Evolutionary conservation across 2,888 invertebrate species (phyloP), one percentile per base, ranked within the genome.

Genomic region (Willowsia nigromaculata): DNA sequence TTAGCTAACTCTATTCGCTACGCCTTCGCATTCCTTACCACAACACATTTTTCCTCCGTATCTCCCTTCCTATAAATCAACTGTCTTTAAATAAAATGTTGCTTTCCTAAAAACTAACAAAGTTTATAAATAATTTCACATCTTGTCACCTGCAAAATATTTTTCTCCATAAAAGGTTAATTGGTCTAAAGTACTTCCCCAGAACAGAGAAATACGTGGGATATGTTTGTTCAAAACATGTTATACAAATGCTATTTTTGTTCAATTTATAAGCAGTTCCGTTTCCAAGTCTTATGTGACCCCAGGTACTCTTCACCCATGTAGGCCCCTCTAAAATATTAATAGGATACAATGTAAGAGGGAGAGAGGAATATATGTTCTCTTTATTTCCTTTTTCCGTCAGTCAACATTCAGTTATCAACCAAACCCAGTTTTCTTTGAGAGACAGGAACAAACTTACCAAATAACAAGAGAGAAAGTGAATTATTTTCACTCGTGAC

Each of bases 401-500:
- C 71, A 71, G 25, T 71, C 25, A 40, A 9, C 43, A 43, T 40
- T 1, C 25, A 71, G 71, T 71, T 71, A 71, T 71, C 71, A 43
- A 25, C 43, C 40, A 0, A 71, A 71, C 5, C 40, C 71, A 71
- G 9, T 25, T 6, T 37, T 43, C 25, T 71, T 71, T 43, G 43
- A 43, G 43, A 71, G 59, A 68, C 43, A 43, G 40, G 43, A 40
- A 71, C 25, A 43, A 71, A 22, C 71, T 18, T 3, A 25, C 22
- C 11, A 25, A 25, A 18, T 43, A 30, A 62, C 62, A 43, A 11
- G 30, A 71, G 25, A 40, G 43, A 43, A 71, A 40, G 40, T 71
- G 71, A 71, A 43, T 15, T 71, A 71, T 71, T 71, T 71, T 40
- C 71, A 43, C 37, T 27, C 37, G 18, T 65, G 71, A 43, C 71